These are phyloP conservation scores for Drosophila mercatorum DNA, from an alignment of 2,888 invertebrate species.

Conservation along the genomic window DNA sequence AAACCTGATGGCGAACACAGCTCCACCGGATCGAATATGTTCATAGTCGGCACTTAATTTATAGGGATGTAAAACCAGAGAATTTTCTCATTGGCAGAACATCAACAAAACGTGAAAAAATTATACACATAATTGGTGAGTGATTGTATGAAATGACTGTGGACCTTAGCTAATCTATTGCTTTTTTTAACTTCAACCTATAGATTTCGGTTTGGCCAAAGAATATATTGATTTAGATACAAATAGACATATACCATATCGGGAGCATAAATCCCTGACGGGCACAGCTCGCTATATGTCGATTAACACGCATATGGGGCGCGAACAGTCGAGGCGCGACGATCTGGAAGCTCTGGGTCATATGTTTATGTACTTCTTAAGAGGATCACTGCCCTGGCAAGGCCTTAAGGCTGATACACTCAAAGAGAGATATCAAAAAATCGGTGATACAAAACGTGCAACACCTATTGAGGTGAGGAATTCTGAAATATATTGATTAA, in stretches of 20 bases:
- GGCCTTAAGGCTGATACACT: slow-evolving; percentile 99
- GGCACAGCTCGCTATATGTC: slow-evolving; percentile 99
- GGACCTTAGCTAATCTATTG: slow-evolving; percentile 1
- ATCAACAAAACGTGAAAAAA: slow-evolving; percentile 98
- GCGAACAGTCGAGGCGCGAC: slow-evolving; percentile 99
- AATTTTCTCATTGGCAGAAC: slow-evolving; percentile 99
- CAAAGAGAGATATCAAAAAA: slow-evolving; percentile 99
- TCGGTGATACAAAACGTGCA: slow-evolving; percentile 99
- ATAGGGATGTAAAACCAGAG: slow-evolving; percentile 99
- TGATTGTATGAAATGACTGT: slow-evolving; percentile 16
- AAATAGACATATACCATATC: slow-evolving; percentile 99
- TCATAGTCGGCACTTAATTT: slow-evolving; percentile 99
- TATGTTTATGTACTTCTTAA: slow-evolving; percentile 99
- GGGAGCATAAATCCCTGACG: slow-evolving; percentile 99
- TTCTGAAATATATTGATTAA: no score
- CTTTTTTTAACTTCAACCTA: slow-evolving; percentile 36
- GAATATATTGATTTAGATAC: slow-evolving; percentile 99
- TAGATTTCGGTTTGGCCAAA: slow-evolving; percentile 99
- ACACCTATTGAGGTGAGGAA: slow-evolving; percentile 95
- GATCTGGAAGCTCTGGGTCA: slow-evolving; percentile 99
- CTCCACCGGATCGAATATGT: slow-evolving; percentile 99
- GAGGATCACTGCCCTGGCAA: slow-evolving; percentile 99
- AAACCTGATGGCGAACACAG: slow-evolving; percentile 85
- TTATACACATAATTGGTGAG: slow-evolving; percentile 98
- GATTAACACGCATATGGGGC: slow-evolving; percentile 99